phyloP scores from a whole-genome alignment of 37 sponge, comb jelly and placozoan species.

The Dysidea cf. avara region DNA sequence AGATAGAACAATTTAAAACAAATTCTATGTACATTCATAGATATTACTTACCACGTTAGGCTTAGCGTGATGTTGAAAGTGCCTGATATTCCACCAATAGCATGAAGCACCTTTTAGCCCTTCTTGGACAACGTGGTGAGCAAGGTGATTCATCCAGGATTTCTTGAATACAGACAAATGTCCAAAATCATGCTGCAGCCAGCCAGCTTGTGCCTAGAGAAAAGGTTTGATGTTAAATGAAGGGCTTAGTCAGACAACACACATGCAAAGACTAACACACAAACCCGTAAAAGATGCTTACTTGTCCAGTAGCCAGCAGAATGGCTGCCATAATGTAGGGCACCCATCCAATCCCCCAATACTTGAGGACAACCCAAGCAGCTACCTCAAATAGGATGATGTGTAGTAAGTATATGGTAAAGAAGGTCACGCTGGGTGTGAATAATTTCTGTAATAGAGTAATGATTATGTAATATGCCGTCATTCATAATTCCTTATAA shows the following conservation, averaged over 20 bases:
- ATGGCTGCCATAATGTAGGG: constrained; percentile 48
- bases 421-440: constrained; percentile 51
- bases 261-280: background rate
- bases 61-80: constrained; percentile 83
- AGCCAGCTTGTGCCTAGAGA: constrained; percentile 73
- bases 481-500: background rate
- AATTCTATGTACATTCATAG: no score
- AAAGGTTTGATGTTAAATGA: no score
- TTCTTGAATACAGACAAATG: constrained; percentile 69
- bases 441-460: constrained; percentile 67
- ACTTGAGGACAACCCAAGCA: constrained; percentile 47
- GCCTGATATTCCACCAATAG: constrained; percentile 81
- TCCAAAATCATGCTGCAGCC: constrained; percentile 90
- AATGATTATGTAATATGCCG: no score
- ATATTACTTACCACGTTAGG: constrained; percentile 83
- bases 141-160: constrained; percentile 53
- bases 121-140: constrained; percentile 57
- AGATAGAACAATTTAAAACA: background rate
- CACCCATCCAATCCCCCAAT: constrained; percentile 57
- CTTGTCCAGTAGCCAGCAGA: constrained; percentile 34
- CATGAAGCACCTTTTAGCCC: constrained; percentile 52
- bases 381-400: constrained; percentile 41
- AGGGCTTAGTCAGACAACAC: no score
- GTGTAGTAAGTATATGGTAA: constrained; percentile 40
- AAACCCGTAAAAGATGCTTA: background rate